A percentile compares a stretch with the other conserved stretches of the same genome.
Evolutionary conservation across 2,797 vertebrate species (phyloP).

Genomic region (Chelon labrosus): DNA sequence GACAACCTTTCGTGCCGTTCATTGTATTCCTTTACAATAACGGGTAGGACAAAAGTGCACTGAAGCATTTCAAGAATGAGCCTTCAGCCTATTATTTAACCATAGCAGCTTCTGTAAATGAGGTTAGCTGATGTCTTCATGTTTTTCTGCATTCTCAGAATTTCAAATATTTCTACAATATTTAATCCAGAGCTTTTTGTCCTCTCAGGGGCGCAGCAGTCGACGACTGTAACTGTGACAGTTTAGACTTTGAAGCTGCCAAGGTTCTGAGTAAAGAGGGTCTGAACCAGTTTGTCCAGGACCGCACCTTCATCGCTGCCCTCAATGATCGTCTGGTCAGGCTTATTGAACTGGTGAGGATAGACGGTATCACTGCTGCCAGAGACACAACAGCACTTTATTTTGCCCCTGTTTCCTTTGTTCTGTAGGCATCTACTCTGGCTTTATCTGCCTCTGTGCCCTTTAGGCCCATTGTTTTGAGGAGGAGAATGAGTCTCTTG

Average conservation of each 20-base stretch:
- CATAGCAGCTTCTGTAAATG: neutral
- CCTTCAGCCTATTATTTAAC: neutral
- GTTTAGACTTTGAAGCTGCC: slow-evolving; percentile 79
- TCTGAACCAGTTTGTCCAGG: slow-evolving; percentile 72
- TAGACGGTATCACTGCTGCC: neutral
- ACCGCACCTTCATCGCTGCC: slow-evolving; percentile 75
- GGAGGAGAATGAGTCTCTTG: slow-evolving; percentile 82
- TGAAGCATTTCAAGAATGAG: slow-evolving; percentile 5
- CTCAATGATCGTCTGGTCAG: slow-evolving; percentile 84
- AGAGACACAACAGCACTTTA: neutral
- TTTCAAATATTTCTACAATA: neutral
- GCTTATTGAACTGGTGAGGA: slow-evolving; percentile 84
- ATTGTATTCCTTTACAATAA: neutral
- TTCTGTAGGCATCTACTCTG: neutral
- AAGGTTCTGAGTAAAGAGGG: slow-evolving; percentile 74
- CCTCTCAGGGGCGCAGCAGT: slow-evolving; percentile 59
- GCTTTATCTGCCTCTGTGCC: slow-evolving; percentile 12
- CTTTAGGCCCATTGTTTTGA: slow-evolving; percentile 80
- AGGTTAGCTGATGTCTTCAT: neutral
- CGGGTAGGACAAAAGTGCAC: neutral
- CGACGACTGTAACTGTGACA: slow-evolving; percentile 60
- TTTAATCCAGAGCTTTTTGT: slow-evolving; percentile 8
- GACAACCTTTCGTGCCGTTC: neutral
- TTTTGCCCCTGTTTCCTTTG: slow-evolving; percentile 7
- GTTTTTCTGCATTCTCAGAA: neutral